Evolutionary conservation across 2,113 vertebrate genomes (phyloP).

Genomic region (Phyllopteryx taeniolatus): DNA sequence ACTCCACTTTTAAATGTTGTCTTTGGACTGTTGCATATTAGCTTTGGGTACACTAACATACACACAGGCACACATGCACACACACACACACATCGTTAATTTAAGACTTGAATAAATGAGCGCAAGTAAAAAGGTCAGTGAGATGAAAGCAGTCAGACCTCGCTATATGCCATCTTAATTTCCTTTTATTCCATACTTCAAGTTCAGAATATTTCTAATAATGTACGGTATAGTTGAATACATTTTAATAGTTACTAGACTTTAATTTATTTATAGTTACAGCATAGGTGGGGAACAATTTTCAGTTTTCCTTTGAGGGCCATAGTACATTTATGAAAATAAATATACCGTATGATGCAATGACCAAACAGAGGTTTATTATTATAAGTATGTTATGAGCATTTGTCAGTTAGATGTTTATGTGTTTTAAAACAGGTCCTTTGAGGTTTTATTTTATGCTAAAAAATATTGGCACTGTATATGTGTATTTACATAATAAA

Average conservation of each 20-base stretch:
- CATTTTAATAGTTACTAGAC: background rate
- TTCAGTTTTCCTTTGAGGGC: too few species aligned
- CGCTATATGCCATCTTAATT: background rate
- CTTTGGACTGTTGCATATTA: slow-evolving; percentile 54
- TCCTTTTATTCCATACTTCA: background rate
- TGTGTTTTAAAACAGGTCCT: background rate
- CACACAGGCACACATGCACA: slow-evolving; percentile 12
- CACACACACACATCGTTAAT: slow-evolving; percentile 31
- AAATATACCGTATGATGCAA: background rate
- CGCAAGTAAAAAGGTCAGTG: slow-evolving; percentile 52
- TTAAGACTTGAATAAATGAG: slow-evolving; percentile 42
- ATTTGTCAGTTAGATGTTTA: background rate
- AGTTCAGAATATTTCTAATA: background rate
- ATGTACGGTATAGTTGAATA: background rate
- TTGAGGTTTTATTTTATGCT: background rate
- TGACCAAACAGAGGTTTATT: background rate
- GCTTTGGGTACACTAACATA: slow-evolving; percentile 32
- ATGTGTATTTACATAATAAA: too few species aligned
- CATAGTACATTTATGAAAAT: background rate
- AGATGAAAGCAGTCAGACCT: slow-evolving; percentile 24
- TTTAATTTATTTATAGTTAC: too few species aligned
- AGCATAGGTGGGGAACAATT: too few species aligned
- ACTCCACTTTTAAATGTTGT: slow-evolving; percentile 45
- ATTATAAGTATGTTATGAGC: background rate
- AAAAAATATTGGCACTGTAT: too few species aligned